Evolutionary conservation across 2,797 vertebrate genomes (phyloP).

Genomic region (Bufotes viridis): DNA sequence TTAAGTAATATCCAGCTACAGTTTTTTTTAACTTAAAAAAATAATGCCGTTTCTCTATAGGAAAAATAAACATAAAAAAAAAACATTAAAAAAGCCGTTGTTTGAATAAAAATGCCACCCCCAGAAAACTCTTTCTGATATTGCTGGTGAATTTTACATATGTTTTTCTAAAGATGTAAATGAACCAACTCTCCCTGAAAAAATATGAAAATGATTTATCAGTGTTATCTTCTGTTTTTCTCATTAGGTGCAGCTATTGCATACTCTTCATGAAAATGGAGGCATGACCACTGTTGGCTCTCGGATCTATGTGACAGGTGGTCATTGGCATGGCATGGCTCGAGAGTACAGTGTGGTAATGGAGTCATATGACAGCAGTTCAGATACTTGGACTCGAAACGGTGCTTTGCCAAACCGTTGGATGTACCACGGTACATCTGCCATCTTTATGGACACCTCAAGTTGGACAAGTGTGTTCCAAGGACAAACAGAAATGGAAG

Average conservation of each 20-base stretch:
- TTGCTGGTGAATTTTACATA: too few species aligned
- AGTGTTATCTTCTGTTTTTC: not conserved
- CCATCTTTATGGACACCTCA: slow-evolving; percentile 88
- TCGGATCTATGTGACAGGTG: slow-evolving; percentile 86
- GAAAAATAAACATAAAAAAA: too few species aligned
- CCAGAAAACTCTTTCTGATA: too few species aligned
- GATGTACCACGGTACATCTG: slow-evolving; percentile 90
- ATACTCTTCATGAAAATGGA: slow-evolving; percentile 94
- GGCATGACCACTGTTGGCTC: slow-evolving; percentile 84
- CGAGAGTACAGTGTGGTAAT: slow-evolving; percentile 94
- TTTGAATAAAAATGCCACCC: too few species aligned
- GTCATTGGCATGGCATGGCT: slow-evolving; percentile 96
- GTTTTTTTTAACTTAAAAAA: too few species aligned
- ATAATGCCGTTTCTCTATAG: too few species aligned
- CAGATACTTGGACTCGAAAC: slow-evolving; percentile 84
- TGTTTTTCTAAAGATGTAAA: not conserved
- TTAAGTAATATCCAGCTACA: too few species aligned
- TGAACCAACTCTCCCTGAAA: not conserved
- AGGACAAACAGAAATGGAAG: slow-evolving; percentile 33
- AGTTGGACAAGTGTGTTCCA: slow-evolving; percentile 84
- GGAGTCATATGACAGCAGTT: slow-evolving; percentile 85
- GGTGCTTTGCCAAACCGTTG: slow-evolving; percentile 88
- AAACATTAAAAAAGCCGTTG: too few species aligned
- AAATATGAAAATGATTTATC: not conserved
- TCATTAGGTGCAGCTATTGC: slow-evolving; percentile 89